These are phyloP conservation scores for Luscinia luscinia DNA, from an alignment of 2,797 vertebrate species.

Conservation along the genomic window DNA sequence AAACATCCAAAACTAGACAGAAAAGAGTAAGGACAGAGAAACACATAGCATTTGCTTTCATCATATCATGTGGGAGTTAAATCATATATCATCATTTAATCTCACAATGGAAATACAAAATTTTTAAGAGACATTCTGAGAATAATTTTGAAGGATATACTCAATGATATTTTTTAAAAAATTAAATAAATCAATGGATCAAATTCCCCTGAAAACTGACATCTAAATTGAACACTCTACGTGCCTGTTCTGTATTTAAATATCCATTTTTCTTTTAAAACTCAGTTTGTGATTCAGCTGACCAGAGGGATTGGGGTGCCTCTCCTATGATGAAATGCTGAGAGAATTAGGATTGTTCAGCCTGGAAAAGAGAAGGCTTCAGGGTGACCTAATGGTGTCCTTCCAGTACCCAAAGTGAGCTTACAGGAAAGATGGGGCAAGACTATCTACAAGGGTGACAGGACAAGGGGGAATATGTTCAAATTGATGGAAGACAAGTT, in stretches of 20 bases:
- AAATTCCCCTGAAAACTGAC: rapidly evolving
- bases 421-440: not conserved
- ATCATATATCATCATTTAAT: not conserved
- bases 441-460: not conserved
- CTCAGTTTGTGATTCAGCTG: not conserved
- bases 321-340: not conserved
- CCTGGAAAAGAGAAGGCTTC: not conserved
- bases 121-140: not conserved
- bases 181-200: not conserved
- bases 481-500: not conserved
- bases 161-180: not conserved
- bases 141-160: not conserved
- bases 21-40: not conserved
- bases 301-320: not conserved
- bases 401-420: not conserved
- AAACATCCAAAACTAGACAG: not conserved
- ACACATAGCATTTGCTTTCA: not conserved
- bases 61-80: not conserved
- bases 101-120: not conserved
- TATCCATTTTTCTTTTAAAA: not conserved
- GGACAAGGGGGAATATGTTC: not conserved
- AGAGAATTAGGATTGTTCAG: not conserved
- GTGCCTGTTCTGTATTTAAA: not conserved
- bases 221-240: not conserved
- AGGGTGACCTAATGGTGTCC: not conserved